Evolutionary conservation across 2,797 vertebrate species (phyloP).

Genomic region (Characodon lateralis): DNA sequence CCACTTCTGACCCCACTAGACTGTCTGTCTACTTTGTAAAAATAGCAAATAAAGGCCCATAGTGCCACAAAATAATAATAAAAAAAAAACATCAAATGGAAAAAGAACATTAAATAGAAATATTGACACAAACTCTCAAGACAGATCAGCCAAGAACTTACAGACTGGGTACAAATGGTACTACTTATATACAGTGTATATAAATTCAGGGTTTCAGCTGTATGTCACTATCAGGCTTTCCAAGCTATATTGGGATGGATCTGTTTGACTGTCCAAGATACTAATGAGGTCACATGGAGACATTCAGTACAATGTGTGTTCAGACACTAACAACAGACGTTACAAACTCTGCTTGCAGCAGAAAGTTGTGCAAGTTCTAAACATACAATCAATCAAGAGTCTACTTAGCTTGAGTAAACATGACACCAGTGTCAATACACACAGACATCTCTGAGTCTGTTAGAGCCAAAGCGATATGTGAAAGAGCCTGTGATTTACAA

Average conservation of each 20-base stretch:
- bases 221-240: slow-evolving; percentile 23
- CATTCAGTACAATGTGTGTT: neutral
- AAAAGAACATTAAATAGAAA: neutral
- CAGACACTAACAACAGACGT: slow-evolving; percentile 12
- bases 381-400: slow-evolving; percentile 34
- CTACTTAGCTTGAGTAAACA: slow-evolving; percentile 55
- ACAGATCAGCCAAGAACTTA: neutral
- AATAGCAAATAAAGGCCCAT: no score
- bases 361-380: slow-evolving; percentile 41
- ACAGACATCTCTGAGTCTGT: slow-evolving; percentile 1
- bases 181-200: neutral
- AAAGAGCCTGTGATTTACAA: slow-evolving; percentile 4
- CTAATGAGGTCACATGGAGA: slow-evolving; percentile 43
- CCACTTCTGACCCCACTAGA: no score
- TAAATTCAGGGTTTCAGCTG: slow-evolving; percentile 7
- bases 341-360: slow-evolving; percentile 9
- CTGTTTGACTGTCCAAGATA: slow-evolving; percentile 51
- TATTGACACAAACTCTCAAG: neutral
- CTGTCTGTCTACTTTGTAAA: no score
- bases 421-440: slow-evolving; percentile 36
- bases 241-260: slow-evolving; percentile 49
- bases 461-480: slow-evolving; percentile 10
- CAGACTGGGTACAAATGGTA: neutral
- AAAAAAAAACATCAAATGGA: no score
- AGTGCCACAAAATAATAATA: no score